phyloP scores from a whole-genome alignment of 2,888 invertebrate species.

The Congeria kusceri region DNA sequence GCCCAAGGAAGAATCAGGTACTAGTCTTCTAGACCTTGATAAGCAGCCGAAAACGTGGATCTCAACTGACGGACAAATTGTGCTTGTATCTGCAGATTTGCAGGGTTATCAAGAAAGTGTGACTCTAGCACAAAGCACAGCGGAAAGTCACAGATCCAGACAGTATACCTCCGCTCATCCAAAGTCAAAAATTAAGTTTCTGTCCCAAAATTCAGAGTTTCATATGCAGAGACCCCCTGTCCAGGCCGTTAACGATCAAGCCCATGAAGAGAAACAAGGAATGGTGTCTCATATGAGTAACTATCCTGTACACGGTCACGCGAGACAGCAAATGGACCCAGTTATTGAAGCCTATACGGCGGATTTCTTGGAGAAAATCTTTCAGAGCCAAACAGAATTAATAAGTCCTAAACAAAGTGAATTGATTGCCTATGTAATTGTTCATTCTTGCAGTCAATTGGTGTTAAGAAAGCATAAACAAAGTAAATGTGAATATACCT shows the following conservation, averaged over 20 bases:
- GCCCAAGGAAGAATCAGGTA: not conserved
- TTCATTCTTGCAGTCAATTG: too few species aligned
- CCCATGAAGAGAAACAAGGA: too few species aligned
- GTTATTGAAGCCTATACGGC: not conserved
- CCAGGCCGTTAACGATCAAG: too few species aligned
- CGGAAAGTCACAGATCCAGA: not conserved
- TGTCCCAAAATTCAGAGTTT: not conserved
- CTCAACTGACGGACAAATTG: not conserved
- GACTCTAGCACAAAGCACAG: not conserved
- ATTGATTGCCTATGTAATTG: too few species aligned
- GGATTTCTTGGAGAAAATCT: conserved; percentile 1
- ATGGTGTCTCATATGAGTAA: too few species aligned
- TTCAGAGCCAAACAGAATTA: not conserved
- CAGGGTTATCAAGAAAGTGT: not conserved
- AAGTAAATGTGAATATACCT: too few species aligned
- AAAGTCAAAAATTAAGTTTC: not conserved
- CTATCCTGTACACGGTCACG: too few species aligned
- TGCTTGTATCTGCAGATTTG: not conserved
- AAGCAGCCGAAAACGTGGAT: not conserved
- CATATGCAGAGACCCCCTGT: too few species aligned
- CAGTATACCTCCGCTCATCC: not conserved
- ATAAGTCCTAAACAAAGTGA: too few species aligned
- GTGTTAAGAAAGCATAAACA: too few species aligned
- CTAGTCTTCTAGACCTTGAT: not conserved
- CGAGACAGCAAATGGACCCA: not conserved